Evolutionary conservation across 2,888 invertebrate species (phyloP).

Genomic region (Keiferia lycopersicella): DNA sequence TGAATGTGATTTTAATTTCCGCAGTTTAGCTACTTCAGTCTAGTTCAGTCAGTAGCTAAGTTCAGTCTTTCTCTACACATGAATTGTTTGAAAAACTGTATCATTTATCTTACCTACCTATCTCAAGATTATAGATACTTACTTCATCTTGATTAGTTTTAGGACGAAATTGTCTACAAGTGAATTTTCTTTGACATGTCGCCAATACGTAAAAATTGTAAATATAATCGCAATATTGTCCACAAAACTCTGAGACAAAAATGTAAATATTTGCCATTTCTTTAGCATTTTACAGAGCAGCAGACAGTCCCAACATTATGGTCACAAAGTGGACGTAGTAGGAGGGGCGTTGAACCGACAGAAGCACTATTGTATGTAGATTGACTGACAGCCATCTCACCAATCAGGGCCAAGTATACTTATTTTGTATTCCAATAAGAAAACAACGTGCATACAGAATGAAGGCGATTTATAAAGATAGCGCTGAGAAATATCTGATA

Average conservation of each 20-base stretch:
- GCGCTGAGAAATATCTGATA: background rate
- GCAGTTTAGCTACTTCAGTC: too few species aligned
- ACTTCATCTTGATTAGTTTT: too few species aligned
- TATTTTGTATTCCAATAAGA: conserved; percentile 15
- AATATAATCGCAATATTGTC: background rate
- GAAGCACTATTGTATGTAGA: conserved; percentile 22
- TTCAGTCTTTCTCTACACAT: too few species aligned
- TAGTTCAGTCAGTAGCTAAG: too few species aligned
- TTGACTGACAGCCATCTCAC: conserved; percentile 21
- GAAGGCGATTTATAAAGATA: conserved; percentile 17
- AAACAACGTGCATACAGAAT: conserved; percentile 6
- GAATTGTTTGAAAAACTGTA: too few species aligned
- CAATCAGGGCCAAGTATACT: conserved; percentile 14
- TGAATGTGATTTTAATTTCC: too few species aligned
- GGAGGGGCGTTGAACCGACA: conserved; percentile 15
- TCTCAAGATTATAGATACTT: too few species aligned
- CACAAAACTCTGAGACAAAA: background rate
- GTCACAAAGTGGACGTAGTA: conserved; percentile 3
- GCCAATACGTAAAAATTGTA: too few species aligned
- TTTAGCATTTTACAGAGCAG: conserved; percentile 24
- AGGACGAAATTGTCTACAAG: too few species aligned
- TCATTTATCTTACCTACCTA: too few species aligned
- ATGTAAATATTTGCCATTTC: conserved; percentile 16
- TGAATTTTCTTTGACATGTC: too few species aligned
- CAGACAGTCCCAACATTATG: conserved; percentile 6